phyloP scores from a whole-genome alignment of 2,113 vertebrate genomes.

The Ramphastos sulfuratus region DNA sequence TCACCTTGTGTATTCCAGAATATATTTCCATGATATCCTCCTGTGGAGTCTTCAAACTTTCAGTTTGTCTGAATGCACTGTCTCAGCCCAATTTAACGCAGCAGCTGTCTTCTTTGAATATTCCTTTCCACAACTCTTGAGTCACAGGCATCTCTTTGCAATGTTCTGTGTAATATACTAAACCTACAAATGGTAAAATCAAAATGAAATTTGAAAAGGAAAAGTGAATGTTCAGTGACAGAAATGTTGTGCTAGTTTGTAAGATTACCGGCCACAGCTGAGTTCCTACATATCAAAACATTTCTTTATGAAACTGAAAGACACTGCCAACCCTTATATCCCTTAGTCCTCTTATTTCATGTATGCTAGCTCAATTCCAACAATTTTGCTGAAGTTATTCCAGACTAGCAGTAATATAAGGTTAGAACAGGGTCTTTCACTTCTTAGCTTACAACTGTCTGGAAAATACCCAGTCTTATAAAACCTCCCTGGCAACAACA shows the following conservation, averaged over 20 bases:
- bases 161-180: neutral
- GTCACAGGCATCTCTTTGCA: neutral
- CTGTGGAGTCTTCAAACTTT: neutral
- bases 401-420: neutral
- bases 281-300: neutral
- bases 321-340: neutral
- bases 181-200: neutral
- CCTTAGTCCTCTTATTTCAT: neutral
- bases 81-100: neutral
- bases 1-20: neutral
- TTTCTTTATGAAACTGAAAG: neutral
- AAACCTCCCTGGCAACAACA: neutral
- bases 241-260: neutral
- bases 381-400: neutral
- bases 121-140: neutral
- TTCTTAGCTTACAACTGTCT: neutral
- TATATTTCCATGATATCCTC: neutral
- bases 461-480: neutral
- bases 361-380: neutral
- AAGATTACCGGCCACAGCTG: neutral
- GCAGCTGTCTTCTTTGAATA: neutral
- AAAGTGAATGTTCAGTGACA: neutral
- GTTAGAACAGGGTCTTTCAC: neutral
- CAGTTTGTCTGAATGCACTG: neutral
- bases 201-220: neutral